Evolutionary conservation across 2,888 invertebrate species (phyloP).

Genomic region (Leptopilina drosophilae): DNA sequence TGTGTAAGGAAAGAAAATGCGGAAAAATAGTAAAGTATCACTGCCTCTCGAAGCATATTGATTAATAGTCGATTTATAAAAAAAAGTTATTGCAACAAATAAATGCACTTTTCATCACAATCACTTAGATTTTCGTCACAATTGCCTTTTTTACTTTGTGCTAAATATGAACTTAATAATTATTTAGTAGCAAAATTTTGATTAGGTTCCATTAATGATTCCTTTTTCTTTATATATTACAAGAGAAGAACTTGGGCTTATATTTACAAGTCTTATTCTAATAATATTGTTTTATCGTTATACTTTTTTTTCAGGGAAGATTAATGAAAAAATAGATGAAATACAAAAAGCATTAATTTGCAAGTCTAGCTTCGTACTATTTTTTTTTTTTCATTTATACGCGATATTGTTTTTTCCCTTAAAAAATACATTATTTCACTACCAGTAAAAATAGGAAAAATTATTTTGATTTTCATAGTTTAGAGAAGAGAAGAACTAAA

Average conservation of each 20-base stretch:
- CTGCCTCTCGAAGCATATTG: background rate
- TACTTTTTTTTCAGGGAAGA: constrained; percentile 1
- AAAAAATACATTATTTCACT: constrained; percentile 17
- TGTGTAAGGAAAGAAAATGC: background rate
- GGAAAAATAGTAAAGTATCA: background rate
- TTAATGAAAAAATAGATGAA: constrained; percentile 7
- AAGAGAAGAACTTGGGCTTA: constrained; percentile 25
- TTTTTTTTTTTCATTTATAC: background rate
- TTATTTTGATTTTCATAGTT: too few species aligned
- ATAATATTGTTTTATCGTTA: background rate
- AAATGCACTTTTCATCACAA: constrained; percentile 15
- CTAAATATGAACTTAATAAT: background rate
- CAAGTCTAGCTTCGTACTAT: constrained; percentile 6
- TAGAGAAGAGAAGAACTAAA: too few species aligned
- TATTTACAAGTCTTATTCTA: constrained; percentile 27
- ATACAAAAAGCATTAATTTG: constrained; percentile 23
- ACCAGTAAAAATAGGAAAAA: background rate
- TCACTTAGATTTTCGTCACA: background rate
- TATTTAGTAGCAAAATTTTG: constrained; percentile 26
- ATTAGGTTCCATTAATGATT: background rate
- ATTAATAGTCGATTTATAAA: background rate
- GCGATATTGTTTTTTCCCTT: background rate
- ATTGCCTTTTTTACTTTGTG: background rate
- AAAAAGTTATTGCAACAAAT: background rate
- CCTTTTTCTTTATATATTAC: constrained; percentile 16